Percentiles rank a stretch among this genome's conserved stretches.
Conservation (phyloP, 2,113 vertebrate species). For the Oceanites oceanicus region DNA sequence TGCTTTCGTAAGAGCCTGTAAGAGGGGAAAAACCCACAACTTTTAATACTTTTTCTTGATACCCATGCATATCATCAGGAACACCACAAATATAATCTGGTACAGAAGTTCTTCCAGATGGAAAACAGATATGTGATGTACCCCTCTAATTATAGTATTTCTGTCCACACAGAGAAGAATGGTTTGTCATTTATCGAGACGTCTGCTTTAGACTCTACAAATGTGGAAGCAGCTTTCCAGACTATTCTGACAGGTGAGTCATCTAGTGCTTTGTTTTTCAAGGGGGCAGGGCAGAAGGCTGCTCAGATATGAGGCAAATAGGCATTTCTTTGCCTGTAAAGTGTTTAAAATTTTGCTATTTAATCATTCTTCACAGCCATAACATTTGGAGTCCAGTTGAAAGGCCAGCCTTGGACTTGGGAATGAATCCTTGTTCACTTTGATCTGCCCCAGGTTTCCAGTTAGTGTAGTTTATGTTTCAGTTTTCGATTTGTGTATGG, state of each 20-base stretch:
- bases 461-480: background rate
- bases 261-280: background rate
- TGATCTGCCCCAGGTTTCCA: background rate
- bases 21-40: background rate
- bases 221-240: conserved; percentile 94
- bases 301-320: background rate
- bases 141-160: conserved; percentile 35
- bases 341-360: background rate
- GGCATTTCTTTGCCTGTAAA: background rate
- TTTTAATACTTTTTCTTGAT: background rate
- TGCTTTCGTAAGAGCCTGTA: background rate
- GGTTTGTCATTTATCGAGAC: conserved; percentile 95
- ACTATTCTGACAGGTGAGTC: conserved; percentile 90
- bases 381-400: background rate
- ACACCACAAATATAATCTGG: background rate
- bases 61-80: background rate
- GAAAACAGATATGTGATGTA: background rate
- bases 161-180: conserved; percentile 83
- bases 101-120: background rate
- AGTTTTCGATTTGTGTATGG: background rate
- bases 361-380: background rate
- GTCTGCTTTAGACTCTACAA: conserved; percentile 92
- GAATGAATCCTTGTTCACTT: background rate
- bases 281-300: background rate
- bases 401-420: background rate